Conservation (phyloP, 2,888 invertebrate genomes). For the Polydrusus cervinus region DNA sequence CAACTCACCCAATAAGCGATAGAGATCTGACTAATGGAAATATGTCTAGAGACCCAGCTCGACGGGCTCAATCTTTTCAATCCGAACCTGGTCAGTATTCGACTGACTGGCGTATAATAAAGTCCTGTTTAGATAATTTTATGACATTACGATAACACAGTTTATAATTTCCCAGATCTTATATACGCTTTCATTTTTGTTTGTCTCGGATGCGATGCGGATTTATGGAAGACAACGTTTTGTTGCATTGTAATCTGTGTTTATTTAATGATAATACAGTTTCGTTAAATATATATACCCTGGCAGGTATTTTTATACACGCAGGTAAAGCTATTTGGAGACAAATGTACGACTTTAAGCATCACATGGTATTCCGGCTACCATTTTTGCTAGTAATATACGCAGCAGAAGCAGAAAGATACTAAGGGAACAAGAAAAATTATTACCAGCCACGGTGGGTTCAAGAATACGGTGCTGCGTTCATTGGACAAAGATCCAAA, state of each 20-base stretch:
- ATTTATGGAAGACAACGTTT: conserved; percentile 27
- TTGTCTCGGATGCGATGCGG: conserved; percentile 19
- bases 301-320: too few species aligned
- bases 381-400: too few species aligned
- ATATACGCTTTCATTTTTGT: conserved; percentile 32
- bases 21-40: too few species aligned
- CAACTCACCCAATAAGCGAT: too few species aligned
- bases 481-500: too few species aligned
- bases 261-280: not conserved
- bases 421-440: too few species aligned
- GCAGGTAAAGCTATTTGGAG: not conserved
- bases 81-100: not conserved
- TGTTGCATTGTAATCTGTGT: not conserved
- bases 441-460: too few species aligned
- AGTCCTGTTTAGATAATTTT: conserved; percentile 46
- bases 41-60: too few species aligned
- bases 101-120: conserved; percentile 31
- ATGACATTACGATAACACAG: conserved; percentile 42
- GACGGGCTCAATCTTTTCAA: too few species aligned
- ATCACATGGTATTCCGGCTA: too few species aligned
- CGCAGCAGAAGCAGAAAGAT: too few species aligned
- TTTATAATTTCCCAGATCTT: conserved; percentile 38
- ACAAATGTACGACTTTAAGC: not conserved
- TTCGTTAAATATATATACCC: not conserved
- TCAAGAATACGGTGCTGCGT: too few species aligned